Percentiles rank a stretch among this genome's conserved stretches.
These are phyloP conservation scores for Trisateles emortualis DNA, from an alignment of 2,888 invertebrate species.

Conservation along the genomic window DNA sequence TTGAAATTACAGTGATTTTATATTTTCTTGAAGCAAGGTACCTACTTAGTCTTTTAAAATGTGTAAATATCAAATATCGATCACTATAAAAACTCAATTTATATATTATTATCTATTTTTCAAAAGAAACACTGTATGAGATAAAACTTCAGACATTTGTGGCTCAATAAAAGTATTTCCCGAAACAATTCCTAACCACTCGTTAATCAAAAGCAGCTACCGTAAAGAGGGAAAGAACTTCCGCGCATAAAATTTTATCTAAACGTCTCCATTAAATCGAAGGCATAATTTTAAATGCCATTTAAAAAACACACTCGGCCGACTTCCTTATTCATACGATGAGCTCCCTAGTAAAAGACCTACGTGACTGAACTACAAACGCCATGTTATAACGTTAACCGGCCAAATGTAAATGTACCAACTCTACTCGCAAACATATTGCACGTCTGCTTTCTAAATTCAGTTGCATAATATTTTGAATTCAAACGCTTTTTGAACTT, in stretches of 20 bases:
- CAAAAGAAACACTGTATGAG: no score
- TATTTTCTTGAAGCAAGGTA: background rate
- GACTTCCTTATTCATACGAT: constrained; percentile 53
- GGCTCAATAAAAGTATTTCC: no score
- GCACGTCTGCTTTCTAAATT: constrained; percentile 41
- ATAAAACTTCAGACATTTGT: no score
- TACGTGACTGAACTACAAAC: constrained; percentile 61
- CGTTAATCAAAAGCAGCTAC: constrained; percentile 9
- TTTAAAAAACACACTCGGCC: constrained; percentile 49
- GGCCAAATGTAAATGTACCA: constrained; percentile 49
- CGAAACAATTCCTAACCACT: background rate
- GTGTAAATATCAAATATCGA: background rate
- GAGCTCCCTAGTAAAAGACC: constrained; percentile 56
- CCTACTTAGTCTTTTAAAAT: no score
- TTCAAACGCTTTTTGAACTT: constrained; percentile 53
- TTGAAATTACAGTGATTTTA: background rate
- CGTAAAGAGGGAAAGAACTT: constrained; percentile 22
- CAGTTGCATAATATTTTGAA: constrained; percentile 36
- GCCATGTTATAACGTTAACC: constrained; percentile 47
- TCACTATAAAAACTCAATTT: no score
- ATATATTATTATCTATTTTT: no score
- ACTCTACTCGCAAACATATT: constrained; percentile 33
- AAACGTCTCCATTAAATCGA: constrained; percentile 46
- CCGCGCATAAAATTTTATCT: constrained; percentile 33
- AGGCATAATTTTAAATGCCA: constrained; percentile 48